Conservation (phyloP, 1,140 invertebrate species). For the Ladona fulva region DNA sequence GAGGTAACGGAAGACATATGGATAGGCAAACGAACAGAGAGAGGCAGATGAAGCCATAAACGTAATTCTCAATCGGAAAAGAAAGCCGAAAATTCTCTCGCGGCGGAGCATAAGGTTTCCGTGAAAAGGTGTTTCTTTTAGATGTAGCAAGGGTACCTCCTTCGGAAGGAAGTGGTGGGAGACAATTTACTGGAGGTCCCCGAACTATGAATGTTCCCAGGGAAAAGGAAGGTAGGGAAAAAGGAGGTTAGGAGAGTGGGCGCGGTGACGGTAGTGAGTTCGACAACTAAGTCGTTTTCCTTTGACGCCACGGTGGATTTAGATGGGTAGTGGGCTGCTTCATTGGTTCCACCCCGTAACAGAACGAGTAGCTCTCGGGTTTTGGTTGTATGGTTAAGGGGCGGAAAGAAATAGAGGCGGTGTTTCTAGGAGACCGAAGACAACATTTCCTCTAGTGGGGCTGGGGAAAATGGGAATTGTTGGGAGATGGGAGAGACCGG, state of each 20-base stretch:
- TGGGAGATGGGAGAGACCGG: too few relatives aligned
- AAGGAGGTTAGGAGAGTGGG: not conserved
- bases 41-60: too few relatives aligned
- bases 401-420: not conserved
- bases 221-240: not conserved
- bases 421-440: not conserved
- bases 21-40: too few relatives aligned
- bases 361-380: not conserved
- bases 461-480: too few relatives aligned
- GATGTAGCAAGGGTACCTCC: too few relatives aligned
- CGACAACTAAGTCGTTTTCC: not conserved
- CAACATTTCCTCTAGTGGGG: not conserved
- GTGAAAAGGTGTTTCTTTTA: too few relatives aligned
- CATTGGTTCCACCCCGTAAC: not conserved
- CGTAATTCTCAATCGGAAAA: too few relatives aligned
- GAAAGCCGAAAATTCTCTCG: too few relatives aligned
- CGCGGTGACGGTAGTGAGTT: not conserved
- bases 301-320: not conserved
- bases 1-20: too few relatives aligned
- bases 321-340: not conserved
- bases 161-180: too few relatives aligned
- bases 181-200: not conserved
- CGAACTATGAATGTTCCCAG: not conserved
- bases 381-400: not conserved
- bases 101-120: too few relatives aligned